phyloP scores from a whole-genome alignment of 2,113 vertebrate genomes.

The Trichomycterus rosablanca region DNA sequence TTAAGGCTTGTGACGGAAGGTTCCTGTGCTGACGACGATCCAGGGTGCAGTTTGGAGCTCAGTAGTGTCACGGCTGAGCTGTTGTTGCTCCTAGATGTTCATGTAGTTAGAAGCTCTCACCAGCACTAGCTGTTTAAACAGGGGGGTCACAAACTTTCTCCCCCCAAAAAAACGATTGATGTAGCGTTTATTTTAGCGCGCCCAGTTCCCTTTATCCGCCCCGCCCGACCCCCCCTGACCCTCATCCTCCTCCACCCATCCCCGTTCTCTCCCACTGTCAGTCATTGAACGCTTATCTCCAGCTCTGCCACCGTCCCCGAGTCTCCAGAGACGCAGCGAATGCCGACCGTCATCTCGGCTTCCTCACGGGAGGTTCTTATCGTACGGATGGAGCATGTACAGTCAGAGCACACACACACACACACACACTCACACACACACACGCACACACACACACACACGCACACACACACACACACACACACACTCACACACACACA shows the following conservation, averaged over 20 bases:
- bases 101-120: too few species aligned
- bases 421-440: not conserved
- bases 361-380: not conserved
- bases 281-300: slow-evolving; percentile 6
- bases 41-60: too few species aligned
- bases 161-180: too few species aligned
- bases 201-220: slow-evolving; percentile 2
- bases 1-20: too few species aligned
- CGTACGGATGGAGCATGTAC: not conserved
- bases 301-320: slow-evolving; percentile 13
- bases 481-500: not conserved
- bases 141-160: too few species aligned
- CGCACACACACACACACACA: not conserved
- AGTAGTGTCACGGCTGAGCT: too few species aligned
- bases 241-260: slow-evolving; percentile 18
- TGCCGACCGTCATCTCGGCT: slow-evolving; percentile 2
- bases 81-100: too few species aligned
- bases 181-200: too few species aligned
- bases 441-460: not conserved
- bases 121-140: too few species aligned
- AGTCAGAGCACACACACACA: not conserved
- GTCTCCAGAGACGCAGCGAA: slow-evolving; percentile 6
- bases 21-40: too few species aligned
- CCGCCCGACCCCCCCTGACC: slow-evolving; percentile 5
- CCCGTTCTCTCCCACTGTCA: slow-evolving; percentile 20